Evolutionary conservation across 1,140 invertebrate species (phyloP).

Genomic region (Pogonomyrmex californicus): DNA sequence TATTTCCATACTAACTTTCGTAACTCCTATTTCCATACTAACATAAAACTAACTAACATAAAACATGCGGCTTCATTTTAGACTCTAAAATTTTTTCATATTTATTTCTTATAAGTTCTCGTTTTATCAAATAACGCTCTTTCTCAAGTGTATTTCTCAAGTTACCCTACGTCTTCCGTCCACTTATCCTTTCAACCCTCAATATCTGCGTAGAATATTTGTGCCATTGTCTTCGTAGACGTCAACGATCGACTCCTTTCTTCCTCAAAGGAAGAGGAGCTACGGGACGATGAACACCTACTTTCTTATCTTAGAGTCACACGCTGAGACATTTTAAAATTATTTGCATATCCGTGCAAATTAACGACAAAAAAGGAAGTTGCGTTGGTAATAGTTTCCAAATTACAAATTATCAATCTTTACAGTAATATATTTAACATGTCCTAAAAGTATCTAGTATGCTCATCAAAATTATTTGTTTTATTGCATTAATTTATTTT

Average conservation of each 20-base stretch:
- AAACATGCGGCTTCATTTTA: neutral
- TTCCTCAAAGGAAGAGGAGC: constrained; percentile 1
- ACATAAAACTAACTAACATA: neutral
- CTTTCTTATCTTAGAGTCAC: neutral
- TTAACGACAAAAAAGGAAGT: constrained; percentile 4
- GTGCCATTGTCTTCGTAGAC: neutral
- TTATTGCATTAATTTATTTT: constrained; percentile 7
- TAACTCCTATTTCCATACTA: neutral
- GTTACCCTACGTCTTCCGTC: neutral
- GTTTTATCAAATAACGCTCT: neutral
- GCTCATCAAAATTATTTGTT: neutral
- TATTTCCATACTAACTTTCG: neutral
- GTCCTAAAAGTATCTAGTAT: neutral
- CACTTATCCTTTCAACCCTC: neutral
- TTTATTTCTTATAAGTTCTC: neutral
- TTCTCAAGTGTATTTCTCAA: neutral
- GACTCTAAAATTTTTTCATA: neutral
- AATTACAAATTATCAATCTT: neutral
- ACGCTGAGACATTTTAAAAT: constrained; percentile 17
- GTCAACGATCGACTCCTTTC: constrained; percentile 1
- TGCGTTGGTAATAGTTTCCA: neutral
- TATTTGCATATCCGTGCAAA: constrained; percentile 55
- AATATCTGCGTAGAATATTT: neutral
- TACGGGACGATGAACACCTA: constrained; percentile 38
- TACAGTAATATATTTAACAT: neutral